Base-by-base conservation (phyloP, 2,888 invertebrate species). In the Meliscaeva auricollis region DNA sequence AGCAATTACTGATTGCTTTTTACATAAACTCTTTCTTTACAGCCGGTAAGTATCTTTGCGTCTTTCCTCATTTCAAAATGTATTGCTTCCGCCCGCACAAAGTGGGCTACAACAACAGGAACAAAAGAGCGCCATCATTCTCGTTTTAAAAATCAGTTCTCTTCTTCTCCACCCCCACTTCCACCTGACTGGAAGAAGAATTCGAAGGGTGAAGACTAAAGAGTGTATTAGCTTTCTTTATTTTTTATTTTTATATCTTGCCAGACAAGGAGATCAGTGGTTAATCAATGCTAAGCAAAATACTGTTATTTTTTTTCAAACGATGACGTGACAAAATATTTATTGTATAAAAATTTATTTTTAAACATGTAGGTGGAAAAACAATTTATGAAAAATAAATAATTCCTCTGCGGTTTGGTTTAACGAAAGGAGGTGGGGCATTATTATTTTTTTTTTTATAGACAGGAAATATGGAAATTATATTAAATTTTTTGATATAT, bases 261-360 rank as follows among this genome's bases (percentile, higher is more conserved):
- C n/a, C n/a, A n/a, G n/a, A n/a, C 38, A 41, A 60, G 41, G 60
- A 38, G 38, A 60, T 41, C 60, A 41, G 60, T 41, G 60, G 60
- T 60, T 41, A 41, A 60, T 60, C 41, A 41, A 41, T 60, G 20
- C 60, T 60, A 41, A 13, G 22, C n/a, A 26, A 60, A 60, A 60
- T 26, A 26, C 15, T 13, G 22, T n/a, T 22, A 6, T 9, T 6
- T 38, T 60, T 41, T 20, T 20, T 22, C 11, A 4, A 3, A 30
- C 41, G 17, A 30, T 64, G 64, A 62, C 30, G 62, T 15, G 22
- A 50, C 5, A 26, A 64, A 17, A 32, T 44, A 4, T 30, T 46
- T 15, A n/a, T 30, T 44, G 20, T 35, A 58, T 38, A 38, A 44
- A 44, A 17, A 30, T 64, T 7, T 64, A 64, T 46, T 64, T 46